Percentiles rank a stretch among this genome's conserved stretches.
These are phyloP conservation scores for Gymnocheta viridis DNA, from an alignment of 2,888 invertebrate genomes.

Conservation along the genomic window DNA sequence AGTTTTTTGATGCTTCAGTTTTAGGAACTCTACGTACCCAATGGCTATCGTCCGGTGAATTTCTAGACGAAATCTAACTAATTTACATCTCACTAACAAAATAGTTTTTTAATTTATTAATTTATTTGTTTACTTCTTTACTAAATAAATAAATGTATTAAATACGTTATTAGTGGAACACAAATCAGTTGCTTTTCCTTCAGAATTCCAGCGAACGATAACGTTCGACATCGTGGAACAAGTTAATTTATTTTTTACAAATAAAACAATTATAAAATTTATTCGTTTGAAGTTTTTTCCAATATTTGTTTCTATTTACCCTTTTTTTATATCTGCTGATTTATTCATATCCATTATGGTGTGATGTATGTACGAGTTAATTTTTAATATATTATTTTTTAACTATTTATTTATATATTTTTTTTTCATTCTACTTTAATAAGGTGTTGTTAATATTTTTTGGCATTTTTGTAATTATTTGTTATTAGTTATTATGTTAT, in stretches of 20 bases:
- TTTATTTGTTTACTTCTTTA: too few species aligned
- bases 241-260: background rate
- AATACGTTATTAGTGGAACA: too few species aligned
- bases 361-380: constrained; percentile 46
- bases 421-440: constrained; percentile 18
- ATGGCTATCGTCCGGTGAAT: too few species aligned
- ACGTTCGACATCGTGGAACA: too few species aligned
- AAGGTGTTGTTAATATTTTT: constrained; percentile 41
- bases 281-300: background rate
- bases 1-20: too few species aligned
- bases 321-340: constrained; percentile 69
- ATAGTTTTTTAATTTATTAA: too few species aligned
- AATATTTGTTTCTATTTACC: constrained; percentile 62
- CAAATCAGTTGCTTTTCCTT: too few species aligned
- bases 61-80: too few species aligned
- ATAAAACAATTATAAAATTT: background rate
- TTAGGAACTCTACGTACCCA: too few species aligned
- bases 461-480: constrained; percentile 51
- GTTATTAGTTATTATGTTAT: constrained; percentile 21
- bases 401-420: background rate
- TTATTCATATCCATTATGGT: constrained; percentile 62
- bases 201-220: too few species aligned
- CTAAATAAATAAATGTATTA: too few species aligned
- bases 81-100: too few species aligned
- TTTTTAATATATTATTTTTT: constrained; percentile 26